Evolutionary conservation across 2,113 vertebrate genomes (phyloP).

Genomic region (Epinephelus fuscoguttatus): DNA sequence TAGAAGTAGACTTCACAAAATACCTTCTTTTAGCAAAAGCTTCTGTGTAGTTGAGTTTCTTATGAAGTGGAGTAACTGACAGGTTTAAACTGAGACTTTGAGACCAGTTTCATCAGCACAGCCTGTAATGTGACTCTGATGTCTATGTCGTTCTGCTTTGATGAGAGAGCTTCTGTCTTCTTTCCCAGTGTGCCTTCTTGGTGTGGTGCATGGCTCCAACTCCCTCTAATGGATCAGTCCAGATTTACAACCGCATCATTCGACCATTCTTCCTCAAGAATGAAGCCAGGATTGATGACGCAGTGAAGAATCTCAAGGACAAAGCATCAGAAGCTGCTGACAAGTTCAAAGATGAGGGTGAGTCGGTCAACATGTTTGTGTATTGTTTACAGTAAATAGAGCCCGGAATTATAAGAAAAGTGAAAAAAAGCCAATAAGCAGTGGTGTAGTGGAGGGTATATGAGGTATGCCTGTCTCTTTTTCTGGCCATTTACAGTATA

Average conservation of each 20-base stretch:
- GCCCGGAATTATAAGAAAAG: background rate
- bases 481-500: too few species aligned
- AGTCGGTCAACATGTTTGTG: background rate
- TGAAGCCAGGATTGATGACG: slow-evolving; percentile 87
- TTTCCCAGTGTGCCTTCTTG: slow-evolving; percentile 92
- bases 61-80: background rate
- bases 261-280: slow-evolving; percentile 95
- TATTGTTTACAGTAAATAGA: background rate
- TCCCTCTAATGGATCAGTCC: slow-evolving; percentile 90
- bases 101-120: too few species aligned
- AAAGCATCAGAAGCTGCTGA: slow-evolving; percentile 93
- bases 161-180: background rate
- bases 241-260: slow-evolving; percentile 91
- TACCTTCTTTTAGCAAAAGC: too few species aligned
- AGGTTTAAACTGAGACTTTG: background rate
- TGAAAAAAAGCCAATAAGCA: background rate
- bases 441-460: too few species aligned
- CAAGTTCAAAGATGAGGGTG: slow-evolving; percentile 93
- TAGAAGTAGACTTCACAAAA: too few species aligned
- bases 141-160: background rate
- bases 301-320: slow-evolving; percentile 91
- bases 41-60: too few species aligned
- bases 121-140: background rate
- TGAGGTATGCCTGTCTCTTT: too few species aligned
- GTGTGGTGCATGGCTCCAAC: slow-evolving; percentile 97